These are phyloP conservation scores for Ophiodon elongatus DNA, from an alignment of 2,113 vertebrate genomes.

Conservation along the genomic window DNA sequence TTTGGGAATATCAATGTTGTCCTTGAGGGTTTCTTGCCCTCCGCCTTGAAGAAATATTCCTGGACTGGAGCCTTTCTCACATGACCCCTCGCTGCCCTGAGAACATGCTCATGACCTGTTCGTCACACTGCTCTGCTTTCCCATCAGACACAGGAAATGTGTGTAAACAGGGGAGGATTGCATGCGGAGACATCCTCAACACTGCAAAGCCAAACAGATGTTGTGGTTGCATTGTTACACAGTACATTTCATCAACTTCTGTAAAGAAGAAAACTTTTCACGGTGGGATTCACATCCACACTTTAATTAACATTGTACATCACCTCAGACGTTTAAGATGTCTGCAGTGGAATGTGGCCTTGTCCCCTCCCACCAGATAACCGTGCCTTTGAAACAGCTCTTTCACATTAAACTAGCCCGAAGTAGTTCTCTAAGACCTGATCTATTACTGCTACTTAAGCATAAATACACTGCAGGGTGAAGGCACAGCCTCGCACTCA, in stretches of 20 bases:
- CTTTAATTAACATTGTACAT: slow-evolving; percentile 25
- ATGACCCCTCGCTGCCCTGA: slow-evolving; percentile 69
- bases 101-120: slow-evolving; percentile 70
- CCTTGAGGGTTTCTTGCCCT: slow-evolving; percentile 55
- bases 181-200: slow-evolving; percentile 51
- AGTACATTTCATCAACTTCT: slow-evolving; percentile 25
- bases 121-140: slow-evolving; percentile 73
- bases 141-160: slow-evolving; percentile 78
- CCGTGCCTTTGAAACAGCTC: slow-evolving; percentile 37
- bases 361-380: slow-evolving; percentile 35
- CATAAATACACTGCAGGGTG: slow-evolving; percentile 54
- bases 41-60: slow-evolving; percentile 47
- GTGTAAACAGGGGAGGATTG: slow-evolving; percentile 57
- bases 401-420: slow-evolving; percentile 37
- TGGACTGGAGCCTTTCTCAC: slow-evolving; percentile 51
- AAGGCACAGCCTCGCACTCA: slow-evolving; percentile 52
- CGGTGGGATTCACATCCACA: slow-evolving; percentile 10
- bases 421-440: slow-evolving; percentile 42
- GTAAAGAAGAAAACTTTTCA: not conserved
- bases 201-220: slow-evolving; percentile 57
- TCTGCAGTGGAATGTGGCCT: slow-evolving; percentile 13
- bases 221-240: slow-evolving; percentile 22
- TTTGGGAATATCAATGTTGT: slow-evolving; percentile 30
- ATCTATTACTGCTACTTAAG: slow-evolving; percentile 71
- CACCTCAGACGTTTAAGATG: slow-evolving; percentile 17